Evolutionary conservation across 2,797 vertebrate genomes (phyloP).

Genomic region (Fringilla coelebs): DNA sequence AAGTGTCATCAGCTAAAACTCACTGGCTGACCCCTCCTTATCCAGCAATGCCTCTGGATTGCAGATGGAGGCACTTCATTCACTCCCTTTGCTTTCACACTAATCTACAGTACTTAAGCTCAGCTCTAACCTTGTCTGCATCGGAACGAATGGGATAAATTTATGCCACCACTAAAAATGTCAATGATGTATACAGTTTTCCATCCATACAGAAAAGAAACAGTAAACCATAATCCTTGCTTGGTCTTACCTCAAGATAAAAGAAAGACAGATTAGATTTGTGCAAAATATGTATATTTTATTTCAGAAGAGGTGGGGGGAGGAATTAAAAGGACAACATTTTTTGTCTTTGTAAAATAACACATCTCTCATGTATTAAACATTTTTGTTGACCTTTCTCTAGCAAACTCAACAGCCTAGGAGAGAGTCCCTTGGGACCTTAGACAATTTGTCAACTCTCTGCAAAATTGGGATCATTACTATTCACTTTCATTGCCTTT

Average conservation of each 20-base stretch:
- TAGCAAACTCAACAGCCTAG: background rate
- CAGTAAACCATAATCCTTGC: background rate
- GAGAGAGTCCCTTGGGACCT: background rate
- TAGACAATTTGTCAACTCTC: background rate
- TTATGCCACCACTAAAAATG: background rate
- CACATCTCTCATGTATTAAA: background rate
- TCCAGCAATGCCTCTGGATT: background rate
- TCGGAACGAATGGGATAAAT: conserved; percentile 57
- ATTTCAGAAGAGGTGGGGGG: background rate
- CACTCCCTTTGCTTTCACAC: background rate
- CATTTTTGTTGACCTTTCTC: background rate
- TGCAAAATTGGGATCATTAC: background rate
- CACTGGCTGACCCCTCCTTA: background rate
- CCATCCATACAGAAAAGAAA: background rate
- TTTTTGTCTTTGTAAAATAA: background rate
- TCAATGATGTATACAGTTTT: background rate
- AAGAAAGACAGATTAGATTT: background rate
- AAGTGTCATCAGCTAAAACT: conserved; percentile 7
- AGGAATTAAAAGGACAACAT: background rate
- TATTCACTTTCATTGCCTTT: background rate
- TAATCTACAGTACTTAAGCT: background rate
- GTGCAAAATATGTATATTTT: background rate
- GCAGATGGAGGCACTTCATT: background rate
- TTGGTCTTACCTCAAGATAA: background rate
- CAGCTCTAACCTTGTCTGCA: background rate